These are phyloP conservation scores for Mycalesis mineus DNA, from an alignment of 2,888 invertebrate genomes.

Conservation along the genomic window DNA sequence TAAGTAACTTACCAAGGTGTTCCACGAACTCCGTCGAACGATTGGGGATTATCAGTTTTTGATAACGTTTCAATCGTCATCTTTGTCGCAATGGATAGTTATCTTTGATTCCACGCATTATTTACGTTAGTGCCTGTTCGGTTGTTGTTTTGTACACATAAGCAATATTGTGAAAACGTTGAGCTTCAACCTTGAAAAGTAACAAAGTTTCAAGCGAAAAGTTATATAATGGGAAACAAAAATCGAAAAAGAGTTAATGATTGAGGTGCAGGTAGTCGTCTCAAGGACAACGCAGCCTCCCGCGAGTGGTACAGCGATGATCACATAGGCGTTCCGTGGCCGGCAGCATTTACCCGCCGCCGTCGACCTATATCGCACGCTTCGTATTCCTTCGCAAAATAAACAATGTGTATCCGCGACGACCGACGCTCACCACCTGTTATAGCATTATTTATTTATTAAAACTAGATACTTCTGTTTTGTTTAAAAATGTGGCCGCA, in stretches of 20 bases:
- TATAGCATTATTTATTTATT: slow-evolving; percentile 41
- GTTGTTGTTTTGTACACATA: slow-evolving; percentile 1
- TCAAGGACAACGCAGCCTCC: slow-evolving; percentile 68
- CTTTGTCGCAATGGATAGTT: slow-evolving; percentile 43
- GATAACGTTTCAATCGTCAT: slow-evolving; percentile 46
- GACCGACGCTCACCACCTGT: slow-evolving; percentile 59
- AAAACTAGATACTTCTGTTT: slow-evolving; percentile 18
- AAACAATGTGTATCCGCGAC: slow-evolving; percentile 54
- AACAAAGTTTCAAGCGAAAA: neutral
- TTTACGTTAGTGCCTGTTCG: slow-evolving; percentile 21
- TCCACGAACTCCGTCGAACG: slow-evolving; percentile 35
- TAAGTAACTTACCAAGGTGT: neutral
- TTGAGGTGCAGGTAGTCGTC: slow-evolving; percentile 31
- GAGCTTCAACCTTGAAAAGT: neutral
- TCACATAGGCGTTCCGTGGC: slow-evolving; percentile 33
- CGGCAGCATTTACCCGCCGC: slow-evolving; percentile 46
- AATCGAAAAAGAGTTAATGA: slow-evolving; percentile 14
- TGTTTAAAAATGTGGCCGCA: slow-evolving; percentile 49
- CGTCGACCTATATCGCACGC: slow-evolving; percentile 51
- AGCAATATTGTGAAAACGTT: slow-evolving; percentile 4
- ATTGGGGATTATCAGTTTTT: slow-evolving; percentile 44
- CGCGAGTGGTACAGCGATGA: slow-evolving; percentile 26
- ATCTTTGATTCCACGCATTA: slow-evolving; percentile 33
- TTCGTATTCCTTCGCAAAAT: slow-evolving; percentile 32
- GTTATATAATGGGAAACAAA: slow-evolving; percentile 3